Percentiles rank a stretch among this genome's conserved stretches.
Conservation (phyloP, 2,113 vertebrate genomes). For the Larimichthys polyactis region DNA sequence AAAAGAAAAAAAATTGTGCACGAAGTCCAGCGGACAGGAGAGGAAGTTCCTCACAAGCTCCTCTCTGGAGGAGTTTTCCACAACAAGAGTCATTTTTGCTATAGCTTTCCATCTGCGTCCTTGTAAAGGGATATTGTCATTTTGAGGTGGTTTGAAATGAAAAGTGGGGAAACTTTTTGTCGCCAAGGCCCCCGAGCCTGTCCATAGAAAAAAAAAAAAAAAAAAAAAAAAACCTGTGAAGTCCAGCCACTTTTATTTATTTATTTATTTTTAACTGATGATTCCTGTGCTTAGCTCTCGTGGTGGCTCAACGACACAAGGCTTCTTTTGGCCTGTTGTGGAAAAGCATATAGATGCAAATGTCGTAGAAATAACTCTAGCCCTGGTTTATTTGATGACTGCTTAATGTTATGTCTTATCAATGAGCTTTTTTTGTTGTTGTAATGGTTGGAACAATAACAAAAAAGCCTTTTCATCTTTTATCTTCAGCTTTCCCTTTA, state of each 20-base stretch:
- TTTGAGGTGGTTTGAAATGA: conserved; percentile 79
- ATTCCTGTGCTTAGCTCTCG: conserved; percentile 77
- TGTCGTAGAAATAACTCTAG: conserved; percentile 67
- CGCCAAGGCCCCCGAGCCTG: conserved; percentile 64
- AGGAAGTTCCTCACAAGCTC: conserved; percentile 64
- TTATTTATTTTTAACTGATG: conserved; percentile 61
- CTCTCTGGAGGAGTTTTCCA: conserved; percentile 66
- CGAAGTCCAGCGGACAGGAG: conserved; percentile 71
- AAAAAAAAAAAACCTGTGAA: conserved; percentile 33
- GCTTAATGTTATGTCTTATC: conserved; percentile 55
- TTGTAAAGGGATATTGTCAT: conserved; percentile 85
- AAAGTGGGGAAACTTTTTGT: conserved; percentile 62
- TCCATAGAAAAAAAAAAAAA: conserved; percentile 56
- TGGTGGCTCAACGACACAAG: conserved; percentile 62
- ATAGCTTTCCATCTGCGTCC: conserved; percentile 76
- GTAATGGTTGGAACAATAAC: conserved; percentile 37
- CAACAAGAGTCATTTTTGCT: conserved; percentile 72
- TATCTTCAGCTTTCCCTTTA: conserved; percentile 19
- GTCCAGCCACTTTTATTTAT: conserved; percentile 70
- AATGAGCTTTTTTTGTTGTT: conserved; percentile 22
- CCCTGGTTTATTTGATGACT: conserved; percentile 73
- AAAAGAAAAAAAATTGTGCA: conserved; percentile 68
- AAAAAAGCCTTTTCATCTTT: conserved; percentile 39
- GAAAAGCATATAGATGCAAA: conserved; percentile 41
- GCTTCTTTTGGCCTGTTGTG: conserved; percentile 54